phyloP scores from a whole-genome alignment of 2,797 vertebrate genomes.

The Heterohyrax brucei region DNA sequence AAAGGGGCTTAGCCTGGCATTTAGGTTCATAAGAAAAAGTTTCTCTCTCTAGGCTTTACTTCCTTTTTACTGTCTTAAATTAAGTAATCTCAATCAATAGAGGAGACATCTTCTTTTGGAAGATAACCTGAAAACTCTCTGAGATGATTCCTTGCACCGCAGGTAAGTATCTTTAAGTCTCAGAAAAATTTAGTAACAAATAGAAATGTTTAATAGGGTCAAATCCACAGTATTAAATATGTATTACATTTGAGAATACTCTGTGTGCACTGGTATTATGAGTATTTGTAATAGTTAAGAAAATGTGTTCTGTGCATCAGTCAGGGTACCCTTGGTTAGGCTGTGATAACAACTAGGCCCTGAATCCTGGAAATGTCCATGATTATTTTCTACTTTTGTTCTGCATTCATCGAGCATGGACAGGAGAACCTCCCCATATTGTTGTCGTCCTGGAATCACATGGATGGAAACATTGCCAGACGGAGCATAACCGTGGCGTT shows the following conservation, averaged over 20 bases:
- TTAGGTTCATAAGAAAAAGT: background rate
- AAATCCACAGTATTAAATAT: background rate
- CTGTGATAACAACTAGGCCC: background rate
- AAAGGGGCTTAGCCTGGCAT: background rate
- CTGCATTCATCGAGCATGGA: background rate
- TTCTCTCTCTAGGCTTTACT: background rate
- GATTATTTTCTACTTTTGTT: background rate
- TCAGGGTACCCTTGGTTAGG: background rate
- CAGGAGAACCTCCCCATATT: background rate
- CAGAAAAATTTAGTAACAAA: slow-evolving; percentile 13
- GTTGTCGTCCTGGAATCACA: background rate
- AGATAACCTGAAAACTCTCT: slow-evolving; percentile 12
- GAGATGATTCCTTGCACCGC: background rate
- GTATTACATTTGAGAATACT: background rate
- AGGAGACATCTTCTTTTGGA: background rate
- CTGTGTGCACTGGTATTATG: background rate
- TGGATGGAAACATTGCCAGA: background rate
- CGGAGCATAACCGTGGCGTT: background rate
- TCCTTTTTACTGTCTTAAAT: background rate
- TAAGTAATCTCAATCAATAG: background rate
- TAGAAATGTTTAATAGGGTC: background rate
- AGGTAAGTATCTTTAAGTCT: background rate
- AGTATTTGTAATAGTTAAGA: background rate
- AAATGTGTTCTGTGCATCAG: background rate
- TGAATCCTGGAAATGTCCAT: background rate